Base-by-base conservation (phyloP, 2,888 invertebrate genomes). In the Hyposoter didymator region DNA sequence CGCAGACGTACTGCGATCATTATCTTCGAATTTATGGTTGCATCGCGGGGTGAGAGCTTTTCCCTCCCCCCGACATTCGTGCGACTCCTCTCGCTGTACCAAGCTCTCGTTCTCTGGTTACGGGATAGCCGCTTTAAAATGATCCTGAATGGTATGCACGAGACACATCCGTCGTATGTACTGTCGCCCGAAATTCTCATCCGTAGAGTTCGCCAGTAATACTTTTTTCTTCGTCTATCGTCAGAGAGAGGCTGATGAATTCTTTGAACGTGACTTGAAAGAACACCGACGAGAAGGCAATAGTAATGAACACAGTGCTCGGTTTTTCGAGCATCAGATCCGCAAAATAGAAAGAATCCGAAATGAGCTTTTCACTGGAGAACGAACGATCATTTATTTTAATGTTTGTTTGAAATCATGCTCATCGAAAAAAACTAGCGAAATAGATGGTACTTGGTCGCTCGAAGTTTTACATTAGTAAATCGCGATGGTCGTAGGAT, bases 1-100 rank as follows among this genome's bases (percentile, higher is more conserved):
- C 93, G 91, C 92, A 93, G 93, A 93, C 93, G 93, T 93, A 93
- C 93, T 91, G 92, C 93, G 93, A 93, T 93, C 93, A 93, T 93
- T 93, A 93, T 93, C 93, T 90, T 88, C 89, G 90, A 90, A 93
- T 93, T 93, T 93, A 93, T 93, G 91, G 91, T 88, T 76, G 78
- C 85, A 78, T 88, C 86, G 88, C 89, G 89, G 88, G 88, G 89
- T 87, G 88, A 88, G 88, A 86, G 67, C 84, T 83, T 84, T 64
- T 28, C 55, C 84, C 28, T 14, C 59, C 59, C 28, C 59, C 5
- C 14, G 14, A 14, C 12, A 14, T 5, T 72, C 76, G 73, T 49
- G 78, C 70, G 67, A 64, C 14, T 64, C 52, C 49, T 43, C 72
- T 22, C 43, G 43, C 8, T 64, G 32, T 35, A 45, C 47, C 14